A percentile compares a stretch with the other conserved stretches of the same genome.
Conservation (phyloP, 2,888 invertebrate species). For the Orthonevra nobilis region DNA sequence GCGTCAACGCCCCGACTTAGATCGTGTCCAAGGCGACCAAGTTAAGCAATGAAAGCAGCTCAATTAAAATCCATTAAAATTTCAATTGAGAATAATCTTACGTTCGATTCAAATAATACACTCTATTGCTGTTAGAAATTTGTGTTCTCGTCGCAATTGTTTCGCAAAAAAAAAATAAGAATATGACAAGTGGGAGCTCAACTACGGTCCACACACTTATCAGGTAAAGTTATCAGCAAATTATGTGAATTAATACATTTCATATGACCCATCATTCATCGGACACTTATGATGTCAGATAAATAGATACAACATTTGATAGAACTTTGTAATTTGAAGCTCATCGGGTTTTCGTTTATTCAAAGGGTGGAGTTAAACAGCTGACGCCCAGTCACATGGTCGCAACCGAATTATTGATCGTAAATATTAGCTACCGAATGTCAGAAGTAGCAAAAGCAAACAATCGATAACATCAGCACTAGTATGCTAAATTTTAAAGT, state of each 20-base stretch:
- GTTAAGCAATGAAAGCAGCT: too few relatives aligned
- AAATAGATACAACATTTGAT: slow-evolving; percentile 14
- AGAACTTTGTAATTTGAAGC: too few relatives aligned
- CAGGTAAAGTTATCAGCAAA: slow-evolving; percentile 25
- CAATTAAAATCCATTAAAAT: slow-evolving; percentile 64
- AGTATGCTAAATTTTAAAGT: too few relatives aligned
- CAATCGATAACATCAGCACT: slow-evolving; percentile 22
- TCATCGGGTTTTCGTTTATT: too few relatives aligned
- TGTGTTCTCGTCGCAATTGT: neutral
- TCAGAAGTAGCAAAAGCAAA: slow-evolving; percentile 8
- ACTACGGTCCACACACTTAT: slow-evolving; percentile 4
- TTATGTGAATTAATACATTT: slow-evolving; percentile 12
- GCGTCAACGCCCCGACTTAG: too few relatives aligned
- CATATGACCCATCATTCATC: slow-evolving; percentile 11
- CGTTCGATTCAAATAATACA: slow-evolving; percentile 28
- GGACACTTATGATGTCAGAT: neutral
- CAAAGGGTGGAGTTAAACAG: too few relatives aligned
- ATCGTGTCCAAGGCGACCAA: too few relatives aligned
- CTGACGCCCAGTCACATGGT: slow-evolving; percentile 36
- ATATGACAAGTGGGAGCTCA: slow-evolving; percentile 7
- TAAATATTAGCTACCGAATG: slow-evolving; percentile 37
- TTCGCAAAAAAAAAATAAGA: too few relatives aligned
- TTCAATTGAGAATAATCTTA: slow-evolving; percentile 24
- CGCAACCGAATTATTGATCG: slow-evolving; percentile 41
- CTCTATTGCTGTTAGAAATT: neutral